Base-by-base conservation (phyloP, 2,113 vertebrate species). In the Atherinomorus stipes region DNA sequence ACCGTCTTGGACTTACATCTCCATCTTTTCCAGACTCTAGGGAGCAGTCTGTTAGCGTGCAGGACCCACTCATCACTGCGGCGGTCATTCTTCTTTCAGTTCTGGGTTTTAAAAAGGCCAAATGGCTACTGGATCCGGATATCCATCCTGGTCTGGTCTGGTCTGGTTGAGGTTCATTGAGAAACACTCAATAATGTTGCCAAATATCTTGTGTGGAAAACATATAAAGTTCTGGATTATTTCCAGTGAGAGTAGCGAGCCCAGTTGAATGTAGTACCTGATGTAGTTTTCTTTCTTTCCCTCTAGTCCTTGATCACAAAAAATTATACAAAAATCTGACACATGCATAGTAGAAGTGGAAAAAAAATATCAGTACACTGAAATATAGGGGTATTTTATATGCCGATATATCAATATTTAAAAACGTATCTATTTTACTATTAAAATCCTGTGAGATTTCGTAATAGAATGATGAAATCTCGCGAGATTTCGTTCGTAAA, bases 121-220 rank as follows among this genome's bases (percentile, higher is more conserved):
- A 76, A 71, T 61, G 53, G 73, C 64, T 71, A 59, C 49, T 11
- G 53, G 57, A 44, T 81, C 68, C 76, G 60, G 66, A 78, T 68
- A 78, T 78, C 64, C 57, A 58, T 81, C 78, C 28, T n/a, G n/a
- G n/a, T n/a, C 75, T n/a, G 31, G 34, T 53, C 52, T 70, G n/a
- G n/a, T 61, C 53, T 84, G 73, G 75, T 84, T 71, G 56, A 64
- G 74, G 71, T 79, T 81, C 50, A 62, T 51, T 42, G 42, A 76
- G 60, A 57, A 49, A 56, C 47, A 59, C 59, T 74, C n/a, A 51
- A 22, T 71, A 45, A 71, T 75, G 42, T 8, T 37, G 70, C 63
- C 76, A 77, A 66, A 74, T 65, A 70, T 78, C 80, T 83, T 85
- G 78, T 38, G 76, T 76, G 61, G 62, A 42, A 69, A 71, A 65